Base-by-base conservation (phyloP, 2,797 vertebrate genomes). In the Emydoidea blandingii region DNA sequence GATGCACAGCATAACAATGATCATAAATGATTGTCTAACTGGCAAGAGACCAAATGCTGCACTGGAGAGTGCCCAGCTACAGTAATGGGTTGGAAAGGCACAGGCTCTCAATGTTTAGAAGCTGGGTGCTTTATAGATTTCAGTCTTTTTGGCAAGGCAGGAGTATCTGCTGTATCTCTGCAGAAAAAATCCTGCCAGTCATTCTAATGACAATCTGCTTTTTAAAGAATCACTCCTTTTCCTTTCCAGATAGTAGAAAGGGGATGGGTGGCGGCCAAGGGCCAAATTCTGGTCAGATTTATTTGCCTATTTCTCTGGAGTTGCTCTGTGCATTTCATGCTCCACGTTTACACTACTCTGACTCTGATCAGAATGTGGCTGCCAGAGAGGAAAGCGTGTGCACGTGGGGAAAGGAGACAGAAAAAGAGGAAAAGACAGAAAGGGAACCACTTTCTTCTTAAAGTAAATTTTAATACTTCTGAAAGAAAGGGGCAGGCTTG, bases 1-100 rank as follows among this genome's bases (percentile, higher is more conserved):
- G 49, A 91, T 87, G 88, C 65, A 78, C 34, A 86, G 94, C 89
- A 90, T 93, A 90, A 91, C 62, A 96, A 95, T 56, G 57, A 37
- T 92, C 37, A 59, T 65, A 92, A 92, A 95, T 44, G 93, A 83
- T 72, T 59, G 83, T 34, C 57, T 72, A 53, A 79, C 57, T 81
- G 87, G 84, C 94, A 94, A 91, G 87, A 57, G 9, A 54, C 18
- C 0, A 2, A 21, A n/a, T 1, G 3, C 50, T 44, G n/a, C 12
- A 9, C 3, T 87, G 83, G 91, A 95, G 44, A 49, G 31, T 34
- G 76, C 11, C 57, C 85, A 65, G 4, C 80, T 78, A 92, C 81
- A 54, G 54, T 59, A 80, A 41, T 19, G 41, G 57, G 25, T 1
- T 91, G 54, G 50, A 85, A 94, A 52, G 3, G 4, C 79, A 81